Percentiles rank a stretch among this genome's conserved stretches.
Conservation (phyloP, 2,113 vertebrate species). For the Cheirogaleus medius region DNA sequence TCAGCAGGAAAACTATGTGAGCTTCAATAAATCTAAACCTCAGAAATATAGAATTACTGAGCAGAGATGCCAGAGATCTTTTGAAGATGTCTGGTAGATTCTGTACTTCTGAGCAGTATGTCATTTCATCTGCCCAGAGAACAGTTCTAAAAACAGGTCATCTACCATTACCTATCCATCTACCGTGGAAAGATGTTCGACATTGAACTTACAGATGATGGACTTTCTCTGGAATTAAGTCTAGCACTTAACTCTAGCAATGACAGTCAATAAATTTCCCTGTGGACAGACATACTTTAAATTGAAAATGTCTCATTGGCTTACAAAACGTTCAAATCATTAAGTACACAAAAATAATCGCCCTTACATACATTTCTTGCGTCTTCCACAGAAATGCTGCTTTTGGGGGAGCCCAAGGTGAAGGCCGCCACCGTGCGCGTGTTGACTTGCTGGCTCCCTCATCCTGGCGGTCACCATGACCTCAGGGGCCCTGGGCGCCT, state of each 20-base stretch:
- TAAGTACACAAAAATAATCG: slow-evolving; percentile 60
- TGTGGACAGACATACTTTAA: rapidly evolving
- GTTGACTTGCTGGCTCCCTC: slow-evolving; percentile 2
- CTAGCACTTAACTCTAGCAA: not conserved
- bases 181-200: not conserved
- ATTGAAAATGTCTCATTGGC: rapidly evolving
- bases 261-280: too few species aligned
- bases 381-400: slow-evolving; percentile 93
- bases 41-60: not conserved
- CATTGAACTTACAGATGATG: rapidly evolving
- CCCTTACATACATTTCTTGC: slow-evolving; percentile 97
- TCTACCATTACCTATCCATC: too few species aligned
- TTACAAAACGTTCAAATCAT: not conserved
- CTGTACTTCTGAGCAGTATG: not conserved
- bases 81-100: not conserved
- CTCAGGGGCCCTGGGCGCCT: not conserved
- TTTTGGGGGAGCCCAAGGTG: slow-evolving; percentile 77
- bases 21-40: not conserved
- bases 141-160: not conserved
- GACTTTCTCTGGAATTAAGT: too few species aligned
- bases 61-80: not conserved
- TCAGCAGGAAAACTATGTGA: not conserved
- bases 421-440: slow-evolving; percentile 13
- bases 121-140: not conserved
- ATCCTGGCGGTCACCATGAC: slow-evolving; percentile 34